Evolutionary conservation across 2,797 vertebrate species (phyloP).

Genomic region (Lindbergichthys nudifrons): DNA sequence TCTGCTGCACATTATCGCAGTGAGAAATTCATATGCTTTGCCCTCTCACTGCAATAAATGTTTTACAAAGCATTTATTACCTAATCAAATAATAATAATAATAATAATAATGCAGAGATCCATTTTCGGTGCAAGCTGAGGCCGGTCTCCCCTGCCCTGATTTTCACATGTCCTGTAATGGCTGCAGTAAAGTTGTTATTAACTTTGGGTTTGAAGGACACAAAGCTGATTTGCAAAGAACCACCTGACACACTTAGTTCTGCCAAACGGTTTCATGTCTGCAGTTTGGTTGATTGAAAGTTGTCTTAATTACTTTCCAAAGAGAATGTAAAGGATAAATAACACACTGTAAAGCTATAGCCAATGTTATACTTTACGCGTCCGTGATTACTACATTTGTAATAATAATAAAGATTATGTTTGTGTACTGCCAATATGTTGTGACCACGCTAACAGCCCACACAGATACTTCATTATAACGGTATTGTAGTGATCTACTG

Average conservation of each 20-base stretch:
- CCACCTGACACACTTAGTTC: neutral
- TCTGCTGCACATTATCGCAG: constrained; percentile 67
- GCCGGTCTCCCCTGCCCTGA: constrained; percentile 38
- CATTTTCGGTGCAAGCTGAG: constrained; percentile 35
- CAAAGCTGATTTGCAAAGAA: constrained; percentile 14
- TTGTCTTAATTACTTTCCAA: constrained; percentile 16
- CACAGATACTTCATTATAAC: too few relatives aligned
- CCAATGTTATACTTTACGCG: too few relatives aligned
- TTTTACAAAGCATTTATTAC: constrained; percentile 62
- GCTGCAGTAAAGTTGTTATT: constrained; percentile 24
- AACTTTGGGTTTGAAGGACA: constrained; percentile 44
- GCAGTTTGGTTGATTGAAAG: constrained; percentile 10
- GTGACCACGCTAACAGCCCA: too few relatives aligned
- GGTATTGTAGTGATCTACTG: too few relatives aligned
- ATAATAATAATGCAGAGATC: constrained; percentile 60
- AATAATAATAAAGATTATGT: too few relatives aligned
- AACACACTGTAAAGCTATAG: too few relatives aligned
- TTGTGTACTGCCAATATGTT: too few relatives aligned
- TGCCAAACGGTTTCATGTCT: constrained; percentile 9
- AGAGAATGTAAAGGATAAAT: constrained; percentile 1
- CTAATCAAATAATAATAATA: constrained; percentile 44
- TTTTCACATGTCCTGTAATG: constrained; percentile 45
- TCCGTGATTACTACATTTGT: too few relatives aligned
- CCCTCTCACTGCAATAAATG: constrained; percentile 52
- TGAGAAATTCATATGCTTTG: constrained; percentile 57